A percentile compares a stretch with the other conserved stretches of the same genome.
phyloP scores from a whole-genome alignment of 1,140 invertebrate species.

The Ceratitis capitata region DNA sequence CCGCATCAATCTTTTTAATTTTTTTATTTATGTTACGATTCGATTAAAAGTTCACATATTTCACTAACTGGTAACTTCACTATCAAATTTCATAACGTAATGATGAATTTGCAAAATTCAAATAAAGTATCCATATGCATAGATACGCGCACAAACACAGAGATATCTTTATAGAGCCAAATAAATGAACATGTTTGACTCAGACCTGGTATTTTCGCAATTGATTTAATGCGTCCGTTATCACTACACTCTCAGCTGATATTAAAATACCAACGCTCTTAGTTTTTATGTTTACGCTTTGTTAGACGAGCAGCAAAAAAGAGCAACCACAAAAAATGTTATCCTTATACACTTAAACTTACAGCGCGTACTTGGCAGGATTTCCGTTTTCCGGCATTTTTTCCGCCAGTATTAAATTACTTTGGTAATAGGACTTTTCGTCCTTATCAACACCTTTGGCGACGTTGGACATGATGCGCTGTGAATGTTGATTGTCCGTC shows the following conservation, averaged over 20 bases:
- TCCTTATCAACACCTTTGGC: constrained; percentile 48
- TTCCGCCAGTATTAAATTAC: constrained; percentile 51
- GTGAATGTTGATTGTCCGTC: neutral
- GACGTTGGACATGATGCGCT: constrained; percentile 3
- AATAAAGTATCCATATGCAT: neutral
- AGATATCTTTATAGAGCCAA: neutral
- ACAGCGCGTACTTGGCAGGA: neutral
- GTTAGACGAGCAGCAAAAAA: neutral
- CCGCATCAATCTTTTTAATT: no score
- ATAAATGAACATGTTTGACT: neutral
- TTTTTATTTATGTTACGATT: no score
- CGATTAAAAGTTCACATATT: no score
- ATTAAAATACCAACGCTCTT: neutral
- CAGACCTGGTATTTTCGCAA: neutral
- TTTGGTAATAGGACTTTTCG: constrained; percentile 54
- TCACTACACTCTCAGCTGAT: neutral
- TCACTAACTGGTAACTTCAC: no score
- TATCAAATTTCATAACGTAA: neutral
- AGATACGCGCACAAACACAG: neutral
- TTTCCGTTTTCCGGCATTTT: constrained; percentile 31
- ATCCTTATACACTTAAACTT: constrained; percentile 12
- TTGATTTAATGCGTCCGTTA: neutral
- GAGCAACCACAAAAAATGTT: neutral
- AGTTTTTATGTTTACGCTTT: neutral
- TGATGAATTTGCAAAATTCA: neutral